Evolutionary conservation across 2,113 vertebrate genomes (phyloP).

Genomic region (Platanista minor): DNA sequence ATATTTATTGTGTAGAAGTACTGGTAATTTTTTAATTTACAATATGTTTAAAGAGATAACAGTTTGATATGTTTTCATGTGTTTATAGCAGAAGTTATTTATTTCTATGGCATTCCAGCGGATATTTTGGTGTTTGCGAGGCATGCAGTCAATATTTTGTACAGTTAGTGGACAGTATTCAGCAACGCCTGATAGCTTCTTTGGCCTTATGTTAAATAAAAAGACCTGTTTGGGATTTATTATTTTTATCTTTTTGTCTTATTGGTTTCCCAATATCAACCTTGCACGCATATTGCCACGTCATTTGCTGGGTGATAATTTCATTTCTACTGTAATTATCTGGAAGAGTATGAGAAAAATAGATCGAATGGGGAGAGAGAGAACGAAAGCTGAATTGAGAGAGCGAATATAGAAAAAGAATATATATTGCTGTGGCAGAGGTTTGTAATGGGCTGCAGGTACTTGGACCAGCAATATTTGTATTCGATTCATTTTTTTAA

Average conservation of each 20-base stretch:
- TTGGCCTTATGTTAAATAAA: conserved; percentile 84
- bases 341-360: background rate
- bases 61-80: conserved; percentile 89
- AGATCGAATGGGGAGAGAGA: conserved; percentile 32
- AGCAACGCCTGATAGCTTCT: conserved; percentile 85
- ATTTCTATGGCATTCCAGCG: conserved; percentile 88
- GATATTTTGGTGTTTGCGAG: conserved; percentile 88
- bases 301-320: conserved; percentile 72
- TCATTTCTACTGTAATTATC: conserved; percentile 66
- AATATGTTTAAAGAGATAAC: conserved; percentile 90
- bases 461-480: conserved; percentile 71
- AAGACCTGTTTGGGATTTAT: conserved; percentile 79
- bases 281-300: conserved; percentile 75
- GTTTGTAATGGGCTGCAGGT: conserved; percentile 62
- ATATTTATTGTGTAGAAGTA: conserved; percentile 92
- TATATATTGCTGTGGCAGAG: conserved; percentile 44
- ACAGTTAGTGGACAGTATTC: conserved; percentile 88
- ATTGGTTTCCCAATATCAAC: conserved; percentile 76
- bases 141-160: conserved; percentile 89
- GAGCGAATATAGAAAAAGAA: background rate
- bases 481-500: conserved; percentile 77
- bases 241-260: conserved; percentile 76
- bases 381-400: conserved; percentile 44
- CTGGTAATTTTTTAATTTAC: conserved; percentile 91
- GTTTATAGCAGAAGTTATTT: conserved; percentile 92